Evolutionary conservation across 1,140 invertebrate genomes (phyloP).

Genomic region (Drosophila kohkoa): DNA sequence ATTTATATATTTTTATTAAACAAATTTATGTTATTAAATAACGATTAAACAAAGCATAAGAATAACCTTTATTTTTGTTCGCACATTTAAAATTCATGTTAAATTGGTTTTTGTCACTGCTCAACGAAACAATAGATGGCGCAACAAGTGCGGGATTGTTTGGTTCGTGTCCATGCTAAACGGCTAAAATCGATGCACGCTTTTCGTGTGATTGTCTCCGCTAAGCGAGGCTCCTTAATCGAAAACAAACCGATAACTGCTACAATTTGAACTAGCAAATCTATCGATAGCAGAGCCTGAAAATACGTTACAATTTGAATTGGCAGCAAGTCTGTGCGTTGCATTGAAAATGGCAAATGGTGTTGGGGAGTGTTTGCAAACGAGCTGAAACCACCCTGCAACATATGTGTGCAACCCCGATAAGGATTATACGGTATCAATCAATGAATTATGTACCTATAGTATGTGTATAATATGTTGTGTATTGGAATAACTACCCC

Average conservation of each 20-base stretch:
- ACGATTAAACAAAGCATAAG: no score
- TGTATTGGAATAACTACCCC: slow-evolving; percentile 37
- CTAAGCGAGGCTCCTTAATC: neutral
- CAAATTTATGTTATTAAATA: no score
- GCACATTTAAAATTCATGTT: no score
- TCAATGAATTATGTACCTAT: slow-evolving; percentile 68
- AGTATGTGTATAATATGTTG: slow-evolving; percentile 8
- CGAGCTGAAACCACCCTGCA: slow-evolving; percentile 31
- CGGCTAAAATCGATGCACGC: no score
- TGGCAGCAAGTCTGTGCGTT: neutral
- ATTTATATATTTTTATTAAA: no score
- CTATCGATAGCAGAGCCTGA: neutral
- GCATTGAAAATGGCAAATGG: slow-evolving; percentile 9
- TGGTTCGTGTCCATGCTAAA: neutral
- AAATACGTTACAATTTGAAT: slow-evolving; percentile 5
- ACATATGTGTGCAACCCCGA: slow-evolving; percentile 22
- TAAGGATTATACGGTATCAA: slow-evolving; percentile 56
- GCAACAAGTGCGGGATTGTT: no score
- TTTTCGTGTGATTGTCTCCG: neutral
- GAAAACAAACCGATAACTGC: neutral
- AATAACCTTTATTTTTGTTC: no score
- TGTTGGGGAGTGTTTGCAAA: slow-evolving; percentile 9
- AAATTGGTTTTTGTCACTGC: slow-evolving; percentile 1
- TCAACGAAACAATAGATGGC: neutral
- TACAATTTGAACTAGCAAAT: neutral